Percentiles rank a stretch among this genome's conserved stretches.
These are phyloP conservation scores for Lutraria lutraria DNA, from an alignment of 2,888 invertebrate species.

Conservation along the genomic window DNA sequence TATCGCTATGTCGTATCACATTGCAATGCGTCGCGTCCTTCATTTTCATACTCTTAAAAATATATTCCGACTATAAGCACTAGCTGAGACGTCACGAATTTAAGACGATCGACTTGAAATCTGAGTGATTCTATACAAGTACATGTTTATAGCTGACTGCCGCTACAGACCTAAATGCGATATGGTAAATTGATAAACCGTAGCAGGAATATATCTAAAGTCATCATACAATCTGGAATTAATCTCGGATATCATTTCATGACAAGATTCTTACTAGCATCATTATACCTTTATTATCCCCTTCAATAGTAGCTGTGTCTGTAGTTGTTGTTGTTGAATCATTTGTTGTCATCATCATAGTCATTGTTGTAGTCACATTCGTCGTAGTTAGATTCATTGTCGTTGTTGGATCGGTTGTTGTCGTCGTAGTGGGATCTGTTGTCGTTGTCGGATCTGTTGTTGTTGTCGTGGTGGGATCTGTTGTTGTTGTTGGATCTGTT, in stretches of 20 bases:
- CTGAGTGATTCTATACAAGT: too few relatives aligned
- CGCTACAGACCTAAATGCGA: neutral
- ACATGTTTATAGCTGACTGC: too few relatives aligned
- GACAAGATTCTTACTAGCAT: neutral
- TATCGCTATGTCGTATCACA: too few relatives aligned
- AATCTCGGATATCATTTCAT: neutral
- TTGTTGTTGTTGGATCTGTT: too few relatives aligned
- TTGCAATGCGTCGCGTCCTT: too few relatives aligned
- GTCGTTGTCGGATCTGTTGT: neutral
- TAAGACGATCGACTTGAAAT: too few relatives aligned
- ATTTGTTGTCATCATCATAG: too few relatives aligned
- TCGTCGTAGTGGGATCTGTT: neutral
- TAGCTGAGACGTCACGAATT: neutral
- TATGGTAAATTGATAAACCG: neutral
- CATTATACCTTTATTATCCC: neutral
- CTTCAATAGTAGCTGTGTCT: neutral
- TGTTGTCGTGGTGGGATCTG: too few relatives aligned
- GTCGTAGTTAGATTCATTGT: too few relatives aligned
- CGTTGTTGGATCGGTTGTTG: too few relatives aligned
- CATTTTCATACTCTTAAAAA: neutral
- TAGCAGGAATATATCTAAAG: too few relatives aligned
- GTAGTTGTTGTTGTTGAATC: neutral
- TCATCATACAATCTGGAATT: neutral
- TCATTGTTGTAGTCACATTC: neutral
- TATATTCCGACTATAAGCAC: neutral